Conservation (phyloP, 2,888 invertebrate genomes). For the Nomada lathburiana region DNA sequence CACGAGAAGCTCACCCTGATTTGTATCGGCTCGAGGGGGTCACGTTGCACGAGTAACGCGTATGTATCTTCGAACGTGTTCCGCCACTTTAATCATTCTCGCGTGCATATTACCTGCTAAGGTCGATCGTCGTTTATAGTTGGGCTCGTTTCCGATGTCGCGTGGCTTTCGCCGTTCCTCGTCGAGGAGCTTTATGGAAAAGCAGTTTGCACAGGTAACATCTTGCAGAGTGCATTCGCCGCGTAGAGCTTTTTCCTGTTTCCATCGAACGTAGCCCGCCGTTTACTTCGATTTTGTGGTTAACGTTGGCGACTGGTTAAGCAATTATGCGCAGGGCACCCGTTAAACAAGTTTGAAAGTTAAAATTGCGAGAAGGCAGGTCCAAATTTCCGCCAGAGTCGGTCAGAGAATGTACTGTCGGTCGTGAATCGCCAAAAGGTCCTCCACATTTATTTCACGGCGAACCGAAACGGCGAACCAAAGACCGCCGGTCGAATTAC, state of each 20-base stretch:
- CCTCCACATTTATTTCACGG: neutral
- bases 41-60: neutral
- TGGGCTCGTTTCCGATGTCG: neutral
- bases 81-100: conserved; percentile 8
- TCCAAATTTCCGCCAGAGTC: neutral
- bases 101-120: neutral
- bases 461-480: neutral
- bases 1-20: conserved; percentile 45
- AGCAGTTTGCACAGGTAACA: too few species aligned
- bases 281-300: neutral
- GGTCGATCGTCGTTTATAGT: neutral
- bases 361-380: conserved; percentile 9
- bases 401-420: neutral
- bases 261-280: neutral
- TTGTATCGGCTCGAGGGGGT: conserved; percentile 54
- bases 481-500: conserved; percentile 18
- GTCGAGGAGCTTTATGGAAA: too few species aligned
- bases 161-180: too few species aligned
- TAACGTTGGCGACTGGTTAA: neutral
- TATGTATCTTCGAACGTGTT: conserved; percentile 18
- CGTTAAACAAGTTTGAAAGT: conserved; percentile 38
- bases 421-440: neutral
- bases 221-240: too few species aligned
- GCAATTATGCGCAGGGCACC: conserved; percentile 1
- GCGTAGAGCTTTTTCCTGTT: too few species aligned